Evolutionary conservation across 2,113 vertebrate genomes (phyloP).

Genomic region (Erythrolamprus reginae): DNA sequence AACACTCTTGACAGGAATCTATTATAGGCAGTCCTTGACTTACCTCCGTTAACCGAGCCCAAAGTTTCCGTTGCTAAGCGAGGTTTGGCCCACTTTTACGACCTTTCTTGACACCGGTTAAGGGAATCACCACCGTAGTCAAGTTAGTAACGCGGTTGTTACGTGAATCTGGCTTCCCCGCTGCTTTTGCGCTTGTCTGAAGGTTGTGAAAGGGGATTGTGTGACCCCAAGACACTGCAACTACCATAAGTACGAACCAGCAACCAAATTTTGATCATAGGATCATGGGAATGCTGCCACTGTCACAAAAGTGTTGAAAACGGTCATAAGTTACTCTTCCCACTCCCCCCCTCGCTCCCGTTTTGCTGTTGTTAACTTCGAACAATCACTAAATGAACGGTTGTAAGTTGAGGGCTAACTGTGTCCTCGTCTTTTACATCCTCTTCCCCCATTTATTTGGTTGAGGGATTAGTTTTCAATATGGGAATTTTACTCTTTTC

Average conservation of each 20-base stretch:
- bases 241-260: neutral
- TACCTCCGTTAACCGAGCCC: neutral
- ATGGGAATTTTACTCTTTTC: neutral
- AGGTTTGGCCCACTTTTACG: neutral
- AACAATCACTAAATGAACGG: neutral
- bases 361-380: neutral
- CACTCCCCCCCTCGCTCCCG: too few relatives aligned
- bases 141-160: neutral
- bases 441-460: neutral
- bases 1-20: neutral
- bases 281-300: neutral
- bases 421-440: neutral
- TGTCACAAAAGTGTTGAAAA: too few relatives aligned
- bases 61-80: neutral
- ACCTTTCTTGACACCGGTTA: neutral
- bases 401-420: neutral
- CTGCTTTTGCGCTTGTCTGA: neutral
- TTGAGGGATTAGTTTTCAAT: neutral
- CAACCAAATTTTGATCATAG: neutral
- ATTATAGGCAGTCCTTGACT: neutral
- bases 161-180: neutral
- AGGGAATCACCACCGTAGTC: rapidly evolving
- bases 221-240: neutral
- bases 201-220: neutral
- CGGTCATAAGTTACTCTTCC: neutral